These are phyloP conservation scores for Eremobia ochroleuca DNA, from an alignment of 2,888 invertebrate genomes.

Conservation along the genomic window DNA sequence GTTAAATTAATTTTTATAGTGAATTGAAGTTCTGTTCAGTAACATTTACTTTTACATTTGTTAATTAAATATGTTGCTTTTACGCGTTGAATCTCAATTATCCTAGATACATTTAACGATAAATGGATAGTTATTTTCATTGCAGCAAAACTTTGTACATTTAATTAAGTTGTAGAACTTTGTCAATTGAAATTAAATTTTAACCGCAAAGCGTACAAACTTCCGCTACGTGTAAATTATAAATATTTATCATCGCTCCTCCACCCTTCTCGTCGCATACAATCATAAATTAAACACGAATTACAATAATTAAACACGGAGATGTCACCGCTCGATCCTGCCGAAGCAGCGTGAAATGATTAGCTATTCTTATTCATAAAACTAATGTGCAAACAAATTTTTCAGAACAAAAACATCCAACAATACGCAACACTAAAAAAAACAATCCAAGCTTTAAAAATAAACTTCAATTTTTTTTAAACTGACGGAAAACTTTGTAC, in stretches of 20 bases:
- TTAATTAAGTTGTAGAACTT: constrained; percentile 34
- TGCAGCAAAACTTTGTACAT: constrained; percentile 20
- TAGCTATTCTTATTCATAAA: constrained; percentile 32
- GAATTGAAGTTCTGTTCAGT: constrained; percentile 21
- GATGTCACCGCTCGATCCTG: constrained; percentile 73
- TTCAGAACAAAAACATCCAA: constrained; percentile 76
- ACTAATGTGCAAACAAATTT: constrained; percentile 64
- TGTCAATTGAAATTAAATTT: constrained; percentile 45
- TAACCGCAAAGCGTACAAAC: constrained; percentile 56
- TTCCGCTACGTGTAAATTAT: constrained; percentile 61
- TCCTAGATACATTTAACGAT: background rate
- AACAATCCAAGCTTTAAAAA: constrained; percentile 76
- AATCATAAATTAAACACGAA: constrained; percentile 64
- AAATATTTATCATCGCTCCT: constrained; percentile 65
- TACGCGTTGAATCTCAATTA: background rate
- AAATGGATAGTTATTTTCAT: constrained; percentile 6
- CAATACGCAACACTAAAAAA: constrained; percentile 73
- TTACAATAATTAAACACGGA: constrained; percentile 64
- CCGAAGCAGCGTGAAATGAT: constrained; percentile 49
- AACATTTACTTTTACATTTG: background rate
- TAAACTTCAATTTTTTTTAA: constrained; percentile 64
- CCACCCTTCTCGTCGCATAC: constrained; percentile 71
- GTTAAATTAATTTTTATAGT: constrained; percentile 28
- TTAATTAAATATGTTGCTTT: constrained; percentile 10
- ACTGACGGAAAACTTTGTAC: constrained; percentile 49